phyloP scores from a whole-genome alignment of 2,888 invertebrate species.

The Conops quadrifasciatus region DNA sequence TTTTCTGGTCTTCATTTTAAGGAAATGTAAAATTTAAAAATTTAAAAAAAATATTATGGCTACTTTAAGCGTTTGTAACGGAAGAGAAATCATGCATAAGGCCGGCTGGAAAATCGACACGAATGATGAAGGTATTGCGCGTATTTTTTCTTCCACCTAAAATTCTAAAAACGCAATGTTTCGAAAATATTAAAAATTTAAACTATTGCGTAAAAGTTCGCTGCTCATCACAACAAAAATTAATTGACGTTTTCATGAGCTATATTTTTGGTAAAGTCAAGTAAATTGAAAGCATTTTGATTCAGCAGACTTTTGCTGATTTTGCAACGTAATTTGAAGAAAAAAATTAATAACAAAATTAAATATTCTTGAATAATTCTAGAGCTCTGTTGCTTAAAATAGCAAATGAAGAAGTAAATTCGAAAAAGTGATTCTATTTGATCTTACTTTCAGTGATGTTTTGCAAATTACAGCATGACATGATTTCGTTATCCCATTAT shows the following conservation, averaged over 20 bases:
- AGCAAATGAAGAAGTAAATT: too few species aligned
- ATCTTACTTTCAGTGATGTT: too few species aligned
- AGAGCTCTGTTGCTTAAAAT: too few species aligned
- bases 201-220: constrained; percentile 29
- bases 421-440: too few species aligned
- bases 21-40: constrained; percentile 16
- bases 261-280: too few species aligned
- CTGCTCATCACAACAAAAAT: constrained; percentile 1
- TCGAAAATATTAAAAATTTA: not conserved
- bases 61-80: constrained; percentile 41
- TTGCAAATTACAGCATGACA: too few species aligned
- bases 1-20: not conserved
- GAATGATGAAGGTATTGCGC: constrained; percentile 55
- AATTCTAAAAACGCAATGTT: not conserved
- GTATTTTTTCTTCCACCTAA: not conserved
- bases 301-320: constrained; percentile 10
- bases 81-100: constrained; percentile 54
- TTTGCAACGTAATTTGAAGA: constrained; percentile 4
- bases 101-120: constrained; percentile 61
- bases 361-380: too few species aligned
- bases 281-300: too few species aligned
- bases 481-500: too few species aligned
- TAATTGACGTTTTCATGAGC: not conserved
- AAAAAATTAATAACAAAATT: too few species aligned
- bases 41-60: constrained; percentile 41